Percentiles rank a stretch among this genome's conserved stretches.
Evolutionary conservation across 2,888 invertebrate species (phyloP).

Genomic region (Agrypnus murinus): DNA sequence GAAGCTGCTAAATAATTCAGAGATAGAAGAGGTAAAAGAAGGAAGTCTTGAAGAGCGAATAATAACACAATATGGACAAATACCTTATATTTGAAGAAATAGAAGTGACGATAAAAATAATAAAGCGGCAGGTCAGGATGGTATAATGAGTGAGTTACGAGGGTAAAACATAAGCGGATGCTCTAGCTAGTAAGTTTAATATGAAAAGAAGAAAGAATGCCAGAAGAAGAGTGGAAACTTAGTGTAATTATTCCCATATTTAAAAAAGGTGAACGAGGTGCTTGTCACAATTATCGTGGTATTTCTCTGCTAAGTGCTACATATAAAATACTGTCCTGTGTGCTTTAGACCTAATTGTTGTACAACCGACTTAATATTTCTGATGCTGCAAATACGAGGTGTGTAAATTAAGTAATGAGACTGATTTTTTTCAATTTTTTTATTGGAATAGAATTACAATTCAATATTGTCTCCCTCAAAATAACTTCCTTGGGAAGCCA

Average conservation of each 20-base stretch:
- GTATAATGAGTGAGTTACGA: background rate
- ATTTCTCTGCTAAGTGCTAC: background rate
- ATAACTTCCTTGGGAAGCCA: no score
- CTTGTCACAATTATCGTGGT: background rate
- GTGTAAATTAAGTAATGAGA: no score
- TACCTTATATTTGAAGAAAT: constrained; percentile 3
- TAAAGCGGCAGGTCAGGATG: no score
- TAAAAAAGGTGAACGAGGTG: constrained; percentile 10
- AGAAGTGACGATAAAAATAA: background rate
- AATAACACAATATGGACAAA: background rate
- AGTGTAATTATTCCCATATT: constrained; percentile 6
- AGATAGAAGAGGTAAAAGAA: no score
- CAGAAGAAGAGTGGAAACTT: no score
- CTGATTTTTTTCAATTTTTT: no score
- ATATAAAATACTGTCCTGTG: constrained; percentile 6
- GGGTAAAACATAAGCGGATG: background rate
- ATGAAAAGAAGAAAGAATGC: background rate
- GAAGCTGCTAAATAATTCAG: no score
- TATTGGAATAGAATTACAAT: no score
- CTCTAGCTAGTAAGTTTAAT: background rate
- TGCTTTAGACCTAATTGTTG: background rate
- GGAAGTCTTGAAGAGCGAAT: background rate
- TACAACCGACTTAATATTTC: background rate
- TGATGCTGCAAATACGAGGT: background rate
- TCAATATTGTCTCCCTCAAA: no score